Conservation (phyloP, 2,797 vertebrate species). For the Pseudochirops cupreus region DNA sequence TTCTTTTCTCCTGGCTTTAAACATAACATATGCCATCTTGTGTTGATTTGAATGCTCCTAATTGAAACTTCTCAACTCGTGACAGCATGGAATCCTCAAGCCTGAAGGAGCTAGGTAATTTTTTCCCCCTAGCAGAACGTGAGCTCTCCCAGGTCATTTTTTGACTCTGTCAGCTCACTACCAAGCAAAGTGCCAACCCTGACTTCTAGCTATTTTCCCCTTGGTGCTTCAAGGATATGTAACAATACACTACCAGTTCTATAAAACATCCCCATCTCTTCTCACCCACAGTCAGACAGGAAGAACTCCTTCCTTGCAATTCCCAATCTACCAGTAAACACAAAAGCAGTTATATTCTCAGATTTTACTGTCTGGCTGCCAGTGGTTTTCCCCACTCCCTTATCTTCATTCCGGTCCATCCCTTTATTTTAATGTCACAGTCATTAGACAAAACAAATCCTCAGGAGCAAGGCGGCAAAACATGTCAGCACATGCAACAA, state of each 20-base stretch:
- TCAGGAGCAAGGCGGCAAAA: background rate
- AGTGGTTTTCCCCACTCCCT: constrained; percentile 16
- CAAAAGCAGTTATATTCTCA: background rate
- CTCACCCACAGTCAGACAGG: background rate
- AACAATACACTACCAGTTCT: background rate
- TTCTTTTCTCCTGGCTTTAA: constrained; percentile 21
- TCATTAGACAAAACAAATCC: background rate
- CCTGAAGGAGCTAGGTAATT: constrained; percentile 2
- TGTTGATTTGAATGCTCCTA: background rate
- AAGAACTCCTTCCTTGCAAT: background rate
- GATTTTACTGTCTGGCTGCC: constrained; percentile 1
- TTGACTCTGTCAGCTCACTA: background rate
- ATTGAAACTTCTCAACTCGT: constrained; percentile 2
- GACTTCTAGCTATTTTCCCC: background rate
- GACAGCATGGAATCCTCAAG: constrained; percentile 42
- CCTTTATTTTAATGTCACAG: background rate
- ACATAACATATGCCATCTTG: background rate
- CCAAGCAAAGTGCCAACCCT: background rate
- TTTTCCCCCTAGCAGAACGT: background rate
- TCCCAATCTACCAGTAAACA: constrained; percentile 2
- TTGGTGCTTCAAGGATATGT: background rate
- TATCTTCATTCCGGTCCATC: background rate
- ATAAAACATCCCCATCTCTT: background rate
- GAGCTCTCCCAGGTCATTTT: background rate
- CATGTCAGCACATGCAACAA: background rate